Percentiles rank a stretch among this genome's conserved stretches.
These are phyloP conservation scores for Nymphalis io DNA, from an alignment of 1,140 invertebrate species.

Conservation along the genomic window DNA sequence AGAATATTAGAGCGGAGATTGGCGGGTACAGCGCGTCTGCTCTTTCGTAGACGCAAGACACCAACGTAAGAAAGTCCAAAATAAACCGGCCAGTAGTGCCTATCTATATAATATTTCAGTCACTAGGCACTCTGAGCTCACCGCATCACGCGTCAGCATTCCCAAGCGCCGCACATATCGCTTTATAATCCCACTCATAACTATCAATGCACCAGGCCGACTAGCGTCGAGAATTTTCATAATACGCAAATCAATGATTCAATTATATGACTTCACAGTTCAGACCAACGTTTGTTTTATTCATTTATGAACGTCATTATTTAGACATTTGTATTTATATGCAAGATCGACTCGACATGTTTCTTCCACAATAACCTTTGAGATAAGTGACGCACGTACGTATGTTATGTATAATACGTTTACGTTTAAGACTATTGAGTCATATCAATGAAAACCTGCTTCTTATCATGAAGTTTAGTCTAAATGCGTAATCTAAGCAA, in stretches of 20 bases:
- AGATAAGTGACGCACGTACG: constrained; percentile 22
- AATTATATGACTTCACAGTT: constrained; percentile 4
- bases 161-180: constrained; percentile 32
- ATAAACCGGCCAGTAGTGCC: constrained; percentile 58
- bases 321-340: constrained; percentile 14
- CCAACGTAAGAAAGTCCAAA: constrained; percentile 66
- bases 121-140: constrained; percentile 53
- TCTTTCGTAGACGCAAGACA: constrained; percentile 51
- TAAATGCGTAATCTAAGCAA: neutral
- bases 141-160: constrained; percentile 40
- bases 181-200: constrained; percentile 17
- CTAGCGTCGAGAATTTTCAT: constrained; percentile 1
- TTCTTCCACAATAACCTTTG: constrained; percentile 16
- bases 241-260: constrained; percentile 16
- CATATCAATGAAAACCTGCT: constrained; percentile 18
- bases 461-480: constrained; percentile 17
- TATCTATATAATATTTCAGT: constrained; percentile 68
- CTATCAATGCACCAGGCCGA: neutral
- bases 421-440: constrained; percentile 18
- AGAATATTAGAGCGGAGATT: constrained; percentile 36
- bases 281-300: neutral
- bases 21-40: constrained; percentile 30
- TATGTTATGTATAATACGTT: constrained; percentile 12
- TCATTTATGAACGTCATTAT: constrained; percentile 5
- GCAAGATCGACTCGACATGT: constrained; percentile 11